A percentile compares a stretch with the other conserved stretches of the same genome.
Evolutionary conservation across 2,797 vertebrate species (phyloP).

Genomic region (Sylvilagus floridanus): DNA sequence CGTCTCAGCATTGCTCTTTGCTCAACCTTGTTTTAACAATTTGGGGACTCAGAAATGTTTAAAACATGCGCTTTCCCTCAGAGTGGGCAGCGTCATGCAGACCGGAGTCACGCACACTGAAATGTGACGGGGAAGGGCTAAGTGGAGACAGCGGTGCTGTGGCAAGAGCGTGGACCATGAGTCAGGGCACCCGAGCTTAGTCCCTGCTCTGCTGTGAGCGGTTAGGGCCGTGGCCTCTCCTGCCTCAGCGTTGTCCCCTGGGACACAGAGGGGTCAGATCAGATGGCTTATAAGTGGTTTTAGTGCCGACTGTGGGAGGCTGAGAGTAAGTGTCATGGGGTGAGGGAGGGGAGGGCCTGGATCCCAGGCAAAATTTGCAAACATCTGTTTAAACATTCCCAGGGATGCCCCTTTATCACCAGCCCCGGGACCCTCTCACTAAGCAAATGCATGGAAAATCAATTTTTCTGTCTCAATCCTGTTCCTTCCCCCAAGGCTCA

Average conservation of each 20-base stretch:
- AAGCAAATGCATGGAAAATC: constrained; percentile 54
- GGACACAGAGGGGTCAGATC: neutral
- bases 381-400: neutral
- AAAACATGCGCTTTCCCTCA: neutral
- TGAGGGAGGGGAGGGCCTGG: neutral
- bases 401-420: neutral
- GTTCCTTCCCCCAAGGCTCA: constrained; percentile 62
- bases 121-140: too few species aligned
- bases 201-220: too few species aligned
- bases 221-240: neutral
- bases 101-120: neutral
- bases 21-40: neutral
- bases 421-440: neutral
- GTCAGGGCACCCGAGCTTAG: neutral
- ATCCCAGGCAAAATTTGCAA: neutral
- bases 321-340: neutral
- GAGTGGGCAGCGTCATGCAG: neutral
- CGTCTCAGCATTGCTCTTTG: neutral
- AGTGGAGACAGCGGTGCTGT: neutral
- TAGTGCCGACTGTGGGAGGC: neutral
- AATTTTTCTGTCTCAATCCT: constrained; percentile 65
- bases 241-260: neutral
- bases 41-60: rapidly evolving
- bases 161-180: neutral
- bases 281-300: neutral